Evolutionary conservation across 2,113 vertebrate genomes (phyloP), one percentile per base, ranked within the genome.

Genomic region (Ammodytes marinus): DNA sequence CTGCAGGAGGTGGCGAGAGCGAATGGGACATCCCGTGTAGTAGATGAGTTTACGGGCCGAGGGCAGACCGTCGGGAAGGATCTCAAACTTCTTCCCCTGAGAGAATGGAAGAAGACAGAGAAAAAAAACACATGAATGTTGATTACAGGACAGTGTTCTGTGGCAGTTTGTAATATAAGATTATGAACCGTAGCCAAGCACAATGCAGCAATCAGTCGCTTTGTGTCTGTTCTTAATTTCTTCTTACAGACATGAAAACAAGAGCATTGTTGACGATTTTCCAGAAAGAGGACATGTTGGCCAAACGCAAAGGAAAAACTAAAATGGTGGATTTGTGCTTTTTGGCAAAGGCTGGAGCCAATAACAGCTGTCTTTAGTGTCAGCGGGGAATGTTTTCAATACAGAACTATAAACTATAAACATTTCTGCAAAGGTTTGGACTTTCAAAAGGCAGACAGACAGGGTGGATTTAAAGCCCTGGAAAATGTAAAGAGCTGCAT

Each of bases 31-130:
- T 39, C 98, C 98, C 0, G 98, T 99, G 94, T 99, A 99, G 91
- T 99, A 99, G 60, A 97, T 98, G 85, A 99, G 96, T 74, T 99
- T 99, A 50, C 98, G 94, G 59, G 98, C 98, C 0, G 98, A 99
- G 46, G 98, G 98, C 79, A 99, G 87, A 27, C 98, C 98, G 0
- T 99, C 98, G 0, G 98, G 98, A 65, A 99, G 95, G 91, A 99
- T 99, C 91, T 99, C 98, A 89, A 99, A 99, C 92, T 97, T 98
- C 94, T 99, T 99, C 3, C 98, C 98, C 98, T 99, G 80, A 0
- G 12, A 52, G 64, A 58, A 13, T 0, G 3, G 7, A 17, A n/a
- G 47, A 27, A 63, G 35, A 8, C 60, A 37, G 35, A 55, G 15
- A 13, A 8, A 4, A 15, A 12, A n/a, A 46, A n/a, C 11, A 57